These are phyloP conservation scores for Metopia argyrocephala DNA, from an alignment of 2,888 invertebrate genomes.

Conservation along the genomic window DNA sequence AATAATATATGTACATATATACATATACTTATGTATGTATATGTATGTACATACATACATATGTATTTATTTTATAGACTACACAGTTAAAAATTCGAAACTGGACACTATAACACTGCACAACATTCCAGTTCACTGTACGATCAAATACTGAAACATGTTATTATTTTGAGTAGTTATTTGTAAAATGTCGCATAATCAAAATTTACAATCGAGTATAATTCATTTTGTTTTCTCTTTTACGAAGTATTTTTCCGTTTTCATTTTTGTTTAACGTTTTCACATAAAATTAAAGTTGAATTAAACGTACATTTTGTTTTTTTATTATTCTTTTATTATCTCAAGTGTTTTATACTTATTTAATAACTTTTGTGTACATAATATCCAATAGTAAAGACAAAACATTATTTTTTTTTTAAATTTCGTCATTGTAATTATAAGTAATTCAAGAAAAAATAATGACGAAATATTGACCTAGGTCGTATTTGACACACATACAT, in stretches of 20 bases:
- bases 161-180: conserved; percentile 27
- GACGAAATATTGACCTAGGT: conserved; percentile 28
- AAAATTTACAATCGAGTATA: conserved; percentile 28
- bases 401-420: not conserved
- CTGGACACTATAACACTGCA: not conserved
- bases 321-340: not conserved
- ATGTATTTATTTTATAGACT: not conserved
- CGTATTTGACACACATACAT: not conserved
- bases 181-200: conserved; percentile 25
- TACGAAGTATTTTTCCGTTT: not conserved
- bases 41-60: no score
- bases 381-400: not conserved
- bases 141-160: conserved; percentile 35
- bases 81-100: conserved; percentile 6
- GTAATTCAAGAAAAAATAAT: not conserved
- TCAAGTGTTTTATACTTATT: not conserved
- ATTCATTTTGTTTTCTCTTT: conserved; percentile 16
- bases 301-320: conserved; percentile 2
- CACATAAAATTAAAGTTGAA: conserved; percentile 41
- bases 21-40: no score
- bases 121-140: conserved; percentile 44
- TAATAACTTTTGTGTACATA: not conserved
- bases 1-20: no score
- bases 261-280: conserved; percentile 24
- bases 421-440: not conserved